Percentiles rank a stretch among this genome's conserved stretches.
Evolutionary conservation across 2,797 vertebrate species (phyloP).

Genomic region (Cuculus canorus): DNA sequence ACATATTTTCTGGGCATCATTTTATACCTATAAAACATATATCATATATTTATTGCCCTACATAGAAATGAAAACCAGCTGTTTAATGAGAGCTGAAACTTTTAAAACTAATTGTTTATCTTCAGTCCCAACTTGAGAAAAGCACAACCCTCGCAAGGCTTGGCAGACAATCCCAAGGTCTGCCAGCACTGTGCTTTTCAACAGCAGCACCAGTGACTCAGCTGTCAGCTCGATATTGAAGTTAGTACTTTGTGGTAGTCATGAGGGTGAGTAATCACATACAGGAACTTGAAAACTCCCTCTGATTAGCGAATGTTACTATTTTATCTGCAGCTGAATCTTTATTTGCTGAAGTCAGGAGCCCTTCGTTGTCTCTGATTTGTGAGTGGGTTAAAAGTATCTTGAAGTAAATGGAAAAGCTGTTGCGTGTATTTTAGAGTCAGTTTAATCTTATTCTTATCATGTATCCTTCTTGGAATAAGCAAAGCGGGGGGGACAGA

Average conservation of each 20-base stretch:
- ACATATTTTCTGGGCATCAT: neutral
- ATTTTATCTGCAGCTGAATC: neutral
- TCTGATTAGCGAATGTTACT: neutral
- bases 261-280: neutral
- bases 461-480: neutral
- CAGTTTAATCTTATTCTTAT: neutral
- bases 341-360: neutral
- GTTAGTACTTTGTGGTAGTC: neutral
- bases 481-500: neutral
- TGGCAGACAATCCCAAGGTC: neutral
- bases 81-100: neutral
- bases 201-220: neutral
- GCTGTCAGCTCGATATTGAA: neutral
- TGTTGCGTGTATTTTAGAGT: neutral
- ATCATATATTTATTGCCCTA: neutral
- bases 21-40: neutral
- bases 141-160: neutral
- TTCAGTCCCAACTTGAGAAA: neutral
- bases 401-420: neutral
- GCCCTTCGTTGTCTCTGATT: neutral
- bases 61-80: neutral
- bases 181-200: neutral
- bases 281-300: neutral
- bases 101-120: rapidly evolving
- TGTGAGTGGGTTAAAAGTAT: neutral